Conservation (phyloP, 2,113 vertebrate genomes). For the Xiphophorus couchianus region DNA sequence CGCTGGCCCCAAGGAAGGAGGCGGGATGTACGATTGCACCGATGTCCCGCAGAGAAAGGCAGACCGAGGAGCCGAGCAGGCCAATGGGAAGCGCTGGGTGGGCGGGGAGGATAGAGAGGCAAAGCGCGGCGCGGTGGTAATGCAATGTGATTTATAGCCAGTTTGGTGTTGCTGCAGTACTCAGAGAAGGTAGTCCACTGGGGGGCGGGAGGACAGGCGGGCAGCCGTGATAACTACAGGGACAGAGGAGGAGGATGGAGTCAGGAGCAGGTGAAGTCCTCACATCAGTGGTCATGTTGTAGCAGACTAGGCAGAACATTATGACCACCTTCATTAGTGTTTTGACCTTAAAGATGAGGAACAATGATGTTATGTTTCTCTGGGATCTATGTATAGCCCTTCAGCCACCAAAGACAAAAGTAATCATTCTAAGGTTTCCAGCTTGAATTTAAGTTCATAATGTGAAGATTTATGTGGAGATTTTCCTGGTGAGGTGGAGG, state of each 20-base stretch:
- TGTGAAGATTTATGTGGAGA: no score
- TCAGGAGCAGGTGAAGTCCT: constrained; percentile 31
- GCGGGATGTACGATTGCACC: constrained; percentile 57
- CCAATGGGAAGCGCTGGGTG: constrained; percentile 65
- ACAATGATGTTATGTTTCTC: no score
- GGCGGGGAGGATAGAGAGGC: constrained; percentile 53
- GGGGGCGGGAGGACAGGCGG: constrained; percentile 38
- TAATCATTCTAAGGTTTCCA: no score
- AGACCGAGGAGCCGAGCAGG: constrained; percentile 21
- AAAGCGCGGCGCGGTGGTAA: constrained; percentile 66
- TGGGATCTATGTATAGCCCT: no score
- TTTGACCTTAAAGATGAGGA: neutral
- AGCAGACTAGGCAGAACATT: constrained; percentile 8
- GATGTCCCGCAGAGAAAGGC: constrained; percentile 49
- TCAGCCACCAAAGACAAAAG: no score
- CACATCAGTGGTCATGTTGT: constrained; percentile 19
- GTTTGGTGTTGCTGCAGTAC: constrained; percentile 79
- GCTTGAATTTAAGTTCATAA: no score
- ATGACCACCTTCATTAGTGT: neutral
- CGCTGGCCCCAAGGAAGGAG: constrained; percentile 55
- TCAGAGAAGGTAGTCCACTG: constrained; percentile 66
- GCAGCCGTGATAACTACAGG: constrained; percentile 52
- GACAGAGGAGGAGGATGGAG: constrained; percentile 27
- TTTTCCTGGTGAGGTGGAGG: neutral
- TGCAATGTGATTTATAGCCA: constrained; percentile 81